These are phyloP conservation scores for Ptiloglossa arizonensis DNA, from an alignment of 1,140 invertebrate species.

Conservation along the genomic window DNA sequence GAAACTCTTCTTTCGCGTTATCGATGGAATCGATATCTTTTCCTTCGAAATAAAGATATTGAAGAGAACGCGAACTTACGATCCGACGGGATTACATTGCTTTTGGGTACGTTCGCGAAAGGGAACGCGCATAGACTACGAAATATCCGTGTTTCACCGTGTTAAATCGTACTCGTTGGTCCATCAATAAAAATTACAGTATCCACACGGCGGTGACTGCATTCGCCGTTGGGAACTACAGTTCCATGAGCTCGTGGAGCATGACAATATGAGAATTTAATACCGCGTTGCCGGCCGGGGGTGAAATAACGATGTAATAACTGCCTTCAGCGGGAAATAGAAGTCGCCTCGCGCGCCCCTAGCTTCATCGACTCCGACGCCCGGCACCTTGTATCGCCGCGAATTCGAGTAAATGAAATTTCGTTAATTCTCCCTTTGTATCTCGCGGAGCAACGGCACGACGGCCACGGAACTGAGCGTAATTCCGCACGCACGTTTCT, in stretches of 20 bases:
- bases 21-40: no score
- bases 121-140: background rate
- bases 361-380: slow-evolving; percentile 43
- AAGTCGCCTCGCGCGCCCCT: slow-evolving; percentile 34
- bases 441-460: background rate
- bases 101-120: no score
- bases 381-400: slow-evolving; percentile 36
- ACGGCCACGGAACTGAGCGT: slow-evolving; percentile 8
- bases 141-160: slow-evolving; percentile 16
- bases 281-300: slow-evolving; percentile 52
- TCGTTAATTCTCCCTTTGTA: slow-evolving; percentile 58
- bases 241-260: slow-evolving; percentile 48
- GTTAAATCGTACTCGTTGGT: slow-evolving; percentile 33
- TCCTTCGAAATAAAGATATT: no score
- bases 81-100: no score
- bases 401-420: slow-evolving; percentile 60
- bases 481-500: slow-evolving; percentile 61
- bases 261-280: slow-evolving; percentile 69
- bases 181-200: slow-evolving; percentile 64
- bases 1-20: no score
- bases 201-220: slow-evolving; percentile 14
- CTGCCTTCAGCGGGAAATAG: slow-evolving; percentile 60
- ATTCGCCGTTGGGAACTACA: slow-evolving; percentile 44
- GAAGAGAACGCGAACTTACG: no score
- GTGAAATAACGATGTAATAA: slow-evolving; percentile 68